These are phyloP conservation scores for Hecatera dysodea DNA, from an alignment of 2,888 invertebrate species.

Conservation along the genomic window DNA sequence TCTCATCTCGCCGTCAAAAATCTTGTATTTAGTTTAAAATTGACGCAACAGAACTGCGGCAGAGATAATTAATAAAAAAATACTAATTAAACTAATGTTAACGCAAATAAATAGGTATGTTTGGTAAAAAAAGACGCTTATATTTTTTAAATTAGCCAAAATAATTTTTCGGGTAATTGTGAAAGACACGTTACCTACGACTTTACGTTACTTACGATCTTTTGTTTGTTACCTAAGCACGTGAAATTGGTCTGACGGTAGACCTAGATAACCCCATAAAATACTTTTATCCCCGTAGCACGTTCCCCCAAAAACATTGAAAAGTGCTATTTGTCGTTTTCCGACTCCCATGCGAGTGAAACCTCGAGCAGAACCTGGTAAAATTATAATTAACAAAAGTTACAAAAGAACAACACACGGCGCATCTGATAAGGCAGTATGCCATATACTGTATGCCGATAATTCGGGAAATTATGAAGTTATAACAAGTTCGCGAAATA, in stretches of 20 bases:
- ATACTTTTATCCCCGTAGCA: background rate
- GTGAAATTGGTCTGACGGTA: too few species aligned
- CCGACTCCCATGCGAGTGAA: background rate
- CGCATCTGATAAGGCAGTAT: slow-evolving; percentile 71
- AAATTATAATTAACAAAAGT: slow-evolving; percentile 59
- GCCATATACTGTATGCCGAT: slow-evolving; percentile 81
- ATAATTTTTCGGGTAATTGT: too few species aligned
- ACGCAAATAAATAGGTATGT: too few species aligned
- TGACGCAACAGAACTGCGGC: background rate
- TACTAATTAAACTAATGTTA: background rate
- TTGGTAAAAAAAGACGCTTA: too few species aligned
- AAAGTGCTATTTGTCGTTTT: background rate
- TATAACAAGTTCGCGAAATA: slow-evolving; percentile 88
- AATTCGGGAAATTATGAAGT: slow-evolving; percentile 88
- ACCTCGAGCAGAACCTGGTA: background rate
- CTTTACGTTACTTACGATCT: too few species aligned
- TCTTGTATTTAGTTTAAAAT: background rate
- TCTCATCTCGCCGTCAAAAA: too few species aligned
- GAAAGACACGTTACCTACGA: too few species aligned
- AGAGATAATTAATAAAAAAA: background rate
- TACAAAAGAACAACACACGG: slow-evolving; percentile 67
- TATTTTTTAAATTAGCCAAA: too few species aligned
- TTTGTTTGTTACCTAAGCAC: too few species aligned
- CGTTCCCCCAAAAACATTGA: background rate
- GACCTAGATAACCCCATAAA: background rate